Conservation (phyloP, 2,888 invertebrate genomes). For the Omphaloscelis lunosa region DNA sequence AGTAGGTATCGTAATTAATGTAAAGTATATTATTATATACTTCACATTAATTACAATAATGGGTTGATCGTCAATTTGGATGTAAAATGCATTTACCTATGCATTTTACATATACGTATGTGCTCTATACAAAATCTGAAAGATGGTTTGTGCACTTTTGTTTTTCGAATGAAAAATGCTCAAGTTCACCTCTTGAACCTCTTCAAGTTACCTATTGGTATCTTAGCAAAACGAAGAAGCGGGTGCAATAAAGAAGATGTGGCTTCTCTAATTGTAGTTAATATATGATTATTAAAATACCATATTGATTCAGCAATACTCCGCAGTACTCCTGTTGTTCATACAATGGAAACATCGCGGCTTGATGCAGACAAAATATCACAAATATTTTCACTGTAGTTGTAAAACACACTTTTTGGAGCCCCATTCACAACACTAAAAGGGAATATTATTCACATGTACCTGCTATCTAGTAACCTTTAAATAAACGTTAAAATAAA, state of each 20-base stretch:
- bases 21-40: too few relatives aligned
- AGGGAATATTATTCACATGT: background rate
- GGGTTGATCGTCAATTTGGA: background rate
- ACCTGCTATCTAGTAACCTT: constrained; percentile 14
- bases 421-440: constrained; percentile 44
- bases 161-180: background rate
- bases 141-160: background rate
- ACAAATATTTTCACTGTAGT: constrained; percentile 41
- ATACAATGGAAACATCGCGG: constrained; percentile 38
- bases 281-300: constrained; percentile 70
- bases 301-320: constrained; percentile 80
- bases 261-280: background rate
- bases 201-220: background rate
- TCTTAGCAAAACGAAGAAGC: background rate
- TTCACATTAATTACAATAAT: too few relatives aligned
- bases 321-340: constrained; percentile 73
- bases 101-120: too few relatives aligned
- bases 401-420: constrained; percentile 37
- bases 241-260: background rate
- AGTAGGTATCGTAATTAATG: background rate
- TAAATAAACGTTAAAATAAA: constrained; percentile 12
- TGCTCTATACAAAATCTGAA: background rate
- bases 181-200: background rate
- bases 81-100: background rate
- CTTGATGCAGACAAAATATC: constrained; percentile 41